A percentile compares a stretch with the other conserved stretches of the same genome.
Evolutionary conservation across 2,113 vertebrate species (phyloP).

Genomic region (Anhinga anhinga): DNA sequence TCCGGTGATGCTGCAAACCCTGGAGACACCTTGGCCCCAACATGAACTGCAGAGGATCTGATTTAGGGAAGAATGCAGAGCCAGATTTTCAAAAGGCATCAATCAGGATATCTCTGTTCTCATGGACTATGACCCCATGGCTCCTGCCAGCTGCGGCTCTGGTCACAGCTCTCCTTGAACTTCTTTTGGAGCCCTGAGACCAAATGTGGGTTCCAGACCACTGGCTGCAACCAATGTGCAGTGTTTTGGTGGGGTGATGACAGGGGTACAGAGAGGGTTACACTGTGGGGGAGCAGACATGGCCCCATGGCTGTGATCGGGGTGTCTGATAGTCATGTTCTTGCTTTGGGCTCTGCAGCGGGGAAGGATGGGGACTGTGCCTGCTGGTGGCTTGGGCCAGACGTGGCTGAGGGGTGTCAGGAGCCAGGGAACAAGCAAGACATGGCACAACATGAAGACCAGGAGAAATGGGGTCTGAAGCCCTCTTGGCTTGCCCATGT

Average conservation of each 20-base stretch:
- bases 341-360: neutral
- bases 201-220: neutral
- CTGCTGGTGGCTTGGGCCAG: neutral
- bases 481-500: neutral
- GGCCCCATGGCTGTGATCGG: neutral
- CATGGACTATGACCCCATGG: neutral
- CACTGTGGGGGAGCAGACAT: neutral
- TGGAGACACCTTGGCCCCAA: neutral
- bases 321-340: neutral
- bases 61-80: neutral
- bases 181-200: neutral
- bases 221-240: accelerated
- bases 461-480: neutral
- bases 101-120: neutral
- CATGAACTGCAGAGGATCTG: neutral
- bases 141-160: neutral
- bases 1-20: neutral
- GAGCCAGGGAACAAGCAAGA: neutral
- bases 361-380: neutral
- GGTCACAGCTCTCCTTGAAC: neutral
- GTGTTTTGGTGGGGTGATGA: neutral
- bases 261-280: neutral
- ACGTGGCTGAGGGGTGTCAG: neutral
- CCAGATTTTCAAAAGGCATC: neutral
- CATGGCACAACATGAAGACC: neutral